Conservation (phyloP, 2,797 vertebrate genomes). For the Craterocephalus amniculus region DNA sequence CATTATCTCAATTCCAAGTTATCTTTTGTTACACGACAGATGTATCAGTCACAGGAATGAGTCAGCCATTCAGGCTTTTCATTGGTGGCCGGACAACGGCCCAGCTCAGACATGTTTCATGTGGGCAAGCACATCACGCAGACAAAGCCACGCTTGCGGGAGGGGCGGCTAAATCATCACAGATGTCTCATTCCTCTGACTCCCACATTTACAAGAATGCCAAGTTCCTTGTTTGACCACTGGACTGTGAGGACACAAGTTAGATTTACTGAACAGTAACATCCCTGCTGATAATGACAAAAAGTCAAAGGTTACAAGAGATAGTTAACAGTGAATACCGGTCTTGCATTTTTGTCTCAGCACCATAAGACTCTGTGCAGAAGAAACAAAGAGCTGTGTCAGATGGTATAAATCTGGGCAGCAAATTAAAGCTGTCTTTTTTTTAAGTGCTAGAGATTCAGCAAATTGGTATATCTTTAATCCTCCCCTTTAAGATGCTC, state of each 20-base stretch:
- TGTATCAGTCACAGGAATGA: conserved; percentile 28
- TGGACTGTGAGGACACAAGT: conserved; percentile 38
- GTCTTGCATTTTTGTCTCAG: conserved; percentile 57
- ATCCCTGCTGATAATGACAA: conserved; percentile 47
- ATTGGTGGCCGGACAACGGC: conserved; percentile 45
- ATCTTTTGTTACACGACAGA: conserved; percentile 26
- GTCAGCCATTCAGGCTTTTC: conserved; percentile 35
- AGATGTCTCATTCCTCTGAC: conserved; percentile 40
- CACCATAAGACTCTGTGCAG: conserved; percentile 15
- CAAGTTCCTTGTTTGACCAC: conserved; percentile 39
- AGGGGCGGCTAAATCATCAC: conserved; percentile 53
- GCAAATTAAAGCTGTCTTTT: conserved; percentile 26
- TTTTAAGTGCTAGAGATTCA: neutral
- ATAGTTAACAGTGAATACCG: conserved; percentile 46
- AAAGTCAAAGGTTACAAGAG: conserved; percentile 57
- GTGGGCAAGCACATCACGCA: conserved; percentile 48
- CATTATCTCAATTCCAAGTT: conserved; percentile 2
- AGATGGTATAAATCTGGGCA: conserved; percentile 30
- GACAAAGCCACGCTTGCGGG: conserved; percentile 60
- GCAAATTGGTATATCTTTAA: conserved; percentile 16
- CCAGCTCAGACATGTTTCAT: conserved; percentile 37
- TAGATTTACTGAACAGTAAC: conserved; percentile 61
- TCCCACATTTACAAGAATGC: conserved; percentile 60
- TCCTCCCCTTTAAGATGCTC: neutral
- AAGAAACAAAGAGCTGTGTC: conserved; percentile 43